Percentiles rank a stretch among this genome's conserved stretches.
Evolutionary conservation across 2,113 vertebrate genomes (phyloP).

Genomic region (Dromiciops gliroides): DNA sequence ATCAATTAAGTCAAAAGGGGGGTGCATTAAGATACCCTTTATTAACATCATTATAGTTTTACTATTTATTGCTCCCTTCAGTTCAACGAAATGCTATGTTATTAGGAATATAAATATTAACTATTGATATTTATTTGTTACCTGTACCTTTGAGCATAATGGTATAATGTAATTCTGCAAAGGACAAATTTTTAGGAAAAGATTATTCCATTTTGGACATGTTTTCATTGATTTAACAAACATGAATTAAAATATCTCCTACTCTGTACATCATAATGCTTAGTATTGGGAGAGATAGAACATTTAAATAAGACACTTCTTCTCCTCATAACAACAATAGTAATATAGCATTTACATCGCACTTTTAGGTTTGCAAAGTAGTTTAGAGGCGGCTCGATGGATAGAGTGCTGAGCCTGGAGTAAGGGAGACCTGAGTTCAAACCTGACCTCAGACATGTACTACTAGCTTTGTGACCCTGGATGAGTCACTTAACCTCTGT

Average conservation of each 20-base stretch:
- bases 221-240: background rate
- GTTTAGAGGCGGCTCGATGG: background rate
- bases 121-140: background rate
- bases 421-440: background rate
- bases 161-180: background rate
- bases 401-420: background rate
- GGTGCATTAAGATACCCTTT: background rate
- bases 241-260: background rate
- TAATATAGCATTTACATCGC: background rate
- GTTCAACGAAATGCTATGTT: background rate
- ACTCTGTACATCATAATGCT: background rate
- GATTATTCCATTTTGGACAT: background rate
- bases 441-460: background rate
- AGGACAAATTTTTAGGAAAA: background rate
- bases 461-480: background rate
- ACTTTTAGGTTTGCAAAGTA: background rate
- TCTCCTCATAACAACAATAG: background rate
- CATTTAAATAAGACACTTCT: background rate
- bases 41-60: background rate
- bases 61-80: background rate
- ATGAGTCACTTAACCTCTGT: background rate
- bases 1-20: background rate
- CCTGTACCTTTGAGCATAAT: background rate
- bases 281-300: background rate
- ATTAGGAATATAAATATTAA: background rate